Conservation (phyloP, 2,113 vertebrate species). For the Urocitellus parryii region DNA sequence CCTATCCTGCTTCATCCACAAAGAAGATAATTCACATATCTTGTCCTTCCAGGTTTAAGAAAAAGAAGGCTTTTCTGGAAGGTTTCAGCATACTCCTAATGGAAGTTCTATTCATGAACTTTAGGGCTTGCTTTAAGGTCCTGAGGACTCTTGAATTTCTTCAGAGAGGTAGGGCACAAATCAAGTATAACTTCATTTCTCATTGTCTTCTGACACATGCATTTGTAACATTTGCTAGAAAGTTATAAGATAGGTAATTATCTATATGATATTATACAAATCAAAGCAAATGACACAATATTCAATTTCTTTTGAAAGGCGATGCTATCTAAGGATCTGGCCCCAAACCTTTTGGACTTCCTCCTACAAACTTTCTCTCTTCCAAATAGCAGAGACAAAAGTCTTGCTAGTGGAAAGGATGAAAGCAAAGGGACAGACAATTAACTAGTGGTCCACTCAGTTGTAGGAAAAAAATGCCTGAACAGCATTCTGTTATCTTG, state of each 20-base stretch:
- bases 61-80: neutral
- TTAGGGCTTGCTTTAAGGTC: neutral
- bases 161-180: neutral
- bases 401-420: neutral
- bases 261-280: neutral
- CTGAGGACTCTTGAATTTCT: neutral
- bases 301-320: neutral
- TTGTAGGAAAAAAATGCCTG: conserved; percentile 48
- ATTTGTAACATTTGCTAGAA: neutral
- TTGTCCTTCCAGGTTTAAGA: neutral
- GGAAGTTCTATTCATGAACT: neutral
- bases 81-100: neutral
- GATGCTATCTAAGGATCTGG: neutral
- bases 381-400: conserved; percentile 21
- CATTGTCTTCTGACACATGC: neutral
- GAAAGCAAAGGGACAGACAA: conserved; percentile 19
- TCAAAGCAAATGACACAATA: neutral
- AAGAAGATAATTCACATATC: neutral
- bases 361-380: neutral
- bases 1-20: neutral
- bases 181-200: neutral
- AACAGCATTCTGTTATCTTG: conserved; percentile 67
- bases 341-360: neutral
- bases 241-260: conserved; percentile 16
- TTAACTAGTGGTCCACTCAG: neutral